Evolutionary conservation across 2,888 invertebrate species (phyloP), one percentile per base, ranked within the genome.

Genomic region (Phyllotreta cruciferae): DNA sequence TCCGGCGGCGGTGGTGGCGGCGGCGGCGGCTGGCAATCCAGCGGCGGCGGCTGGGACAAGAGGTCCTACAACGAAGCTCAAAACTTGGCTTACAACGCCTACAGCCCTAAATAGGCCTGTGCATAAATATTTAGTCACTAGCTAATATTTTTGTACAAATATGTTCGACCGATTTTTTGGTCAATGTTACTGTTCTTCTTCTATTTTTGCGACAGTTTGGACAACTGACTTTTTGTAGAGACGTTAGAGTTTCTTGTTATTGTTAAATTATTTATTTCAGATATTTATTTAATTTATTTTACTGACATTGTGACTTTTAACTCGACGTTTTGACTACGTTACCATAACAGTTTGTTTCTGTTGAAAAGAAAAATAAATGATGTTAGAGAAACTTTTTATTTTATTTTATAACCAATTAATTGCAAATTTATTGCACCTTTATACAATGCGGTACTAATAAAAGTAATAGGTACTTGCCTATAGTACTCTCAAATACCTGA

Each of bases 51-150:
- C 55, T 91, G 90, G 90, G 92, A 92, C 78, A 84, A 91, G 67
- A 84, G 92, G 57, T 86, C 89, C 0, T 79, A 87, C 58, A 80
- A 83, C 13, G 84, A 84, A 61, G 85, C 87, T 1, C 88, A 89
- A 71, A 87, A 89, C 65, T 75, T 92, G 63, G 91, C 92, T 1
- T 93, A 93, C 80, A 87, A 87, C 38, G 87, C 87, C 0, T 88
- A 90, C 75, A 79, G 75, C 60, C 81, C 82, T 35, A 79, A 83
- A 73, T 82, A 80, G 38, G 36, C 36, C 36, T 10, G 70, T 57
- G 54, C 36, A 24, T 41, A 8, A 47, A 39, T 35, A 62, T 64
- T 66, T 37, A 61, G 54, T 66, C 54, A 45, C 53, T 64, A 55
- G 65, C n/a, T 63, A 54, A 63, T 68, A 57, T 13, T 50, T 58